These are phyloP conservation scores for Colletes collaris DNA, from an alignment of 2,888 invertebrate species.

Conservation along the genomic window DNA sequence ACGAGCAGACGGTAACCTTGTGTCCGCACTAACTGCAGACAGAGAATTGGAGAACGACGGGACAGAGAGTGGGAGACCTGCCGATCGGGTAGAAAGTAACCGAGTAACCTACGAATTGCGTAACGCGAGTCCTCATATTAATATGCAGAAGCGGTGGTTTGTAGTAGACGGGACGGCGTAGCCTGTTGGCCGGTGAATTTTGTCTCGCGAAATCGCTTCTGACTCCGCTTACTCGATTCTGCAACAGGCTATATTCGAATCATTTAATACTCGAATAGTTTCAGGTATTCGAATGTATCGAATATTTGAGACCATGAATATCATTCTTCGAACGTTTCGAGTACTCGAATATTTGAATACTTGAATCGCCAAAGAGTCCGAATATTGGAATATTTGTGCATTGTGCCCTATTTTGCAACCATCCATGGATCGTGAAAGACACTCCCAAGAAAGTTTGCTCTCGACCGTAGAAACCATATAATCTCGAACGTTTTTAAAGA, in stretches of 20 bases:
- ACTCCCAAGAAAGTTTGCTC: background rate
- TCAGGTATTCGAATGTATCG: too few species aligned
- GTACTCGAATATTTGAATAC: too few species aligned
- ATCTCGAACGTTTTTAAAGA: too few species aligned
- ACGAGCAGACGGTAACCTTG: conserved; percentile 64
- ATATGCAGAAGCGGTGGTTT: conserved; percentile 45
- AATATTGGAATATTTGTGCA: too few species aligned
- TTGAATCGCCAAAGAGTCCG: too few species aligned
- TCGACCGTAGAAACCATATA: too few species aligned
- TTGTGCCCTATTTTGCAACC: too few species aligned
- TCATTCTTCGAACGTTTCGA: too few species aligned
- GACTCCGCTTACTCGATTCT: background rate
- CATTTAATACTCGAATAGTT: too few species aligned
- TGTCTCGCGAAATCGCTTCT: background rate
- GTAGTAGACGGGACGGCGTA: conserved; percentile 1
- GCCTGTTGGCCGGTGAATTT: conserved; percentile 1
- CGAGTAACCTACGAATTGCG: conserved; percentile 72
- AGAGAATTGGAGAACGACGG: conserved; percentile 17
- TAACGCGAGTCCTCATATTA: conserved; percentile 60
- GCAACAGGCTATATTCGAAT: too few species aligned
- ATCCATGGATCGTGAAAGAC: background rate
- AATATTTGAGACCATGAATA: too few species aligned
- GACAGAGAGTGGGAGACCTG: conserved; percentile 47
- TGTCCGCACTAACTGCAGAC: conserved; percentile 35
- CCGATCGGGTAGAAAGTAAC: conserved; percentile 71